A percentile compares a stretch with the other conserved stretches of the same genome.
These are phyloP conservation scores for Schizopygopsis pylzovi DNA, from an alignment of 2,797 vertebrate species.

Conservation along the genomic window DNA sequence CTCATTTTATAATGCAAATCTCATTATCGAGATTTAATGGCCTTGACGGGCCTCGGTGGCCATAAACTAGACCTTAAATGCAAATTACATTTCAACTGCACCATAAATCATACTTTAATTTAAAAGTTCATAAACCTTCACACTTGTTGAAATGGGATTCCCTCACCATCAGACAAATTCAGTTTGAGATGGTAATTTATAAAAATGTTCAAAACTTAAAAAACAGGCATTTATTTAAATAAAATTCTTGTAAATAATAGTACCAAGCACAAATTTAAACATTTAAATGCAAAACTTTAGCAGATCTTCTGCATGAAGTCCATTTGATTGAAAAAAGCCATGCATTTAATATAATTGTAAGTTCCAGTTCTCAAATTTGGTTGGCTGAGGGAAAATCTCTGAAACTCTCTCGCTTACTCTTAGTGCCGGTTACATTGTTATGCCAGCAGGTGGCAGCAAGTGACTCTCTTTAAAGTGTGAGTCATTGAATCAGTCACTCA, in stretches of 20 bases:
- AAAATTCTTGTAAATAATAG: neutral
- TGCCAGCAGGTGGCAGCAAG: neutral
- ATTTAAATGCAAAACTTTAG: neutral
- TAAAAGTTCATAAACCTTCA: conserved; percentile 56
- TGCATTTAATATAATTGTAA: neutral
- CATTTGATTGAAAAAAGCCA: neutral
- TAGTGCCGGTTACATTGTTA: neutral
- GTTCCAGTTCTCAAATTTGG: neutral
- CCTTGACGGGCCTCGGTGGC: conserved; percentile 50
- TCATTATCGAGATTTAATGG: conserved; percentile 65
- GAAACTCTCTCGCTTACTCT: neutral
- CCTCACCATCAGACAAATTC: conserved; percentile 55
- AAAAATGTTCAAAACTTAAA: conserved; percentile 15
- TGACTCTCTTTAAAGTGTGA: neutral
- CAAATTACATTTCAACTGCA: conserved; percentile 61
- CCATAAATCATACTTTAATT: conserved; percentile 64
- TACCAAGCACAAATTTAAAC: neutral
- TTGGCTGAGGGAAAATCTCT: too few species aligned
- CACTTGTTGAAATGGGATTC: conserved; percentile 63
- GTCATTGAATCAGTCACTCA: neutral
- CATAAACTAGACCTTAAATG: conserved; percentile 63
- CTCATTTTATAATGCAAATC: conserved; percentile 63
- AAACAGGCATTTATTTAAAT: neutral
- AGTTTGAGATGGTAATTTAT: conserved; percentile 24
- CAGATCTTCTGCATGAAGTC: neutral